Percentiles rank a stretch among this genome's conserved stretches.
Evolutionary conservation across 1,140 invertebrate genomes (phyloP).

Genomic region (Sogatella furcifera): DNA sequence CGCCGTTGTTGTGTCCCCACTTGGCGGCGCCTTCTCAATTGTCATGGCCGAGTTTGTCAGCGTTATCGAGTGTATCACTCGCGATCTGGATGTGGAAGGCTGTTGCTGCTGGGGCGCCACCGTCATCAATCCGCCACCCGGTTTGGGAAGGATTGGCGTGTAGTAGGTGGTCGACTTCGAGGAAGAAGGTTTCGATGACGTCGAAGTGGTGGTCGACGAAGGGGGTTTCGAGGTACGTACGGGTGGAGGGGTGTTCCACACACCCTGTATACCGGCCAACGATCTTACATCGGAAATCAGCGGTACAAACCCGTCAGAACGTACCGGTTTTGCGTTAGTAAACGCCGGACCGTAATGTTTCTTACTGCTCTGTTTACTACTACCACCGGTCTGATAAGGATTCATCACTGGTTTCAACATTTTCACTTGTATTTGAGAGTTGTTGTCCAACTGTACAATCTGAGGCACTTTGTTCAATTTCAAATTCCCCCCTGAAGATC

Average conservation of each 20-base stretch:
- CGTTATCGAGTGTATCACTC: not conserved
- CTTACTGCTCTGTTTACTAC: too few species aligned
- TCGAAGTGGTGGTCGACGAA: not conserved
- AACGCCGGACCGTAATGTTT: too few species aligned
- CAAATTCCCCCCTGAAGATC: too few species aligned
- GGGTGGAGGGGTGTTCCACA: conserved; percentile 2
- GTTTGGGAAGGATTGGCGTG: conserved; percentile 16
- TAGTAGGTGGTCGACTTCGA: not conserved
- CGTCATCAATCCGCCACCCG: conserved; percentile 18
- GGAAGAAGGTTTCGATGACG: not conserved
- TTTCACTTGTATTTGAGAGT: too few species aligned
- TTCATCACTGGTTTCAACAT: too few species aligned
- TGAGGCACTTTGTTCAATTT: too few species aligned
- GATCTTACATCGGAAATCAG: conserved; percentile 36
- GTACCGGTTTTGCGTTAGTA: not conserved
- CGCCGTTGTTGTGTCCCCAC: not conserved
- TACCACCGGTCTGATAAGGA: too few species aligned
- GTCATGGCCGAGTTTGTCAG: not conserved
- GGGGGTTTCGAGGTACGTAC: too few species aligned
- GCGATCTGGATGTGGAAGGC: not conserved
- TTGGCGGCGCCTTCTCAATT: conserved; percentile 11
- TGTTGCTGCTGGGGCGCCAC: conserved; percentile 11
- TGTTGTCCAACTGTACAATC: too few species aligned
- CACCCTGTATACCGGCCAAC: conserved; percentile 31
- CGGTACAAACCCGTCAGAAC: conserved; percentile 29